Conservation (phyloP, 2,113 vertebrate genomes). For the Indicator indicator region DNA sequence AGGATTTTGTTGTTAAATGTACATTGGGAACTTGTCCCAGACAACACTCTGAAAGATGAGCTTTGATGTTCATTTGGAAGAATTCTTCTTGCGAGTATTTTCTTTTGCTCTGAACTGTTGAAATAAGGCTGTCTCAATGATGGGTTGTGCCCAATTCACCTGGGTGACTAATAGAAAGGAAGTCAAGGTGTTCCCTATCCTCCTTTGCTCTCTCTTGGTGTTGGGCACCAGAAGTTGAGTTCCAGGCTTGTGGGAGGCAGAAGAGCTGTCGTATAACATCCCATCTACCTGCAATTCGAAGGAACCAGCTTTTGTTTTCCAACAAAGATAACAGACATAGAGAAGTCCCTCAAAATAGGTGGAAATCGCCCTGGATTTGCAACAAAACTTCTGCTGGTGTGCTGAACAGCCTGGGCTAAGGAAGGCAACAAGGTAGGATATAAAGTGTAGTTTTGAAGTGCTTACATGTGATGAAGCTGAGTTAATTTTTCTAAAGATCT, state of each 20-base stretch:
- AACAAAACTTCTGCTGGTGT: background rate
- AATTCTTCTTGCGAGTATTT: background rate
- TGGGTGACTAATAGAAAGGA: background rate
- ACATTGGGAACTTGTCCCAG: slow-evolving; percentile 16
- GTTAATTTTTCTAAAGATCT: background rate
- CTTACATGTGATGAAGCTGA: background rate
- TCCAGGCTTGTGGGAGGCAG: background rate
- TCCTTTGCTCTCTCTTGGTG: background rate
- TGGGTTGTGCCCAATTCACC: background rate
- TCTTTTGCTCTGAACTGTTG: background rate
- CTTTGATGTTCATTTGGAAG: background rate
- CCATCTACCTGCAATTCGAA: slow-evolving; percentile 1
- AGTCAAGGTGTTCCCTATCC: background rate
- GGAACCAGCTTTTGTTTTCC: background rate
- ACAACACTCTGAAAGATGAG: background rate
- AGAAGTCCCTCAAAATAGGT: background rate
- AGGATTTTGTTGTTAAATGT: slow-evolving; percentile 27
- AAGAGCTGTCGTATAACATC: background rate
- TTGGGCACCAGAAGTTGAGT: background rate
- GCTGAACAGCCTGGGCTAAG: background rate
- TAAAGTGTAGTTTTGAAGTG: background rate
- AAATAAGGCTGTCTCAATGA: background rate
- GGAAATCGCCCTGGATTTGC: background rate
- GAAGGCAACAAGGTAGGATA: background rate
- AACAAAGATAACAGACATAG: background rate